Percentiles rank a stretch among this genome's conserved stretches.
These are phyloP conservation scores for Smittia sp. DNA, from an alignment of 2,888 invertebrate species.

Conservation along the genomic window DNA sequence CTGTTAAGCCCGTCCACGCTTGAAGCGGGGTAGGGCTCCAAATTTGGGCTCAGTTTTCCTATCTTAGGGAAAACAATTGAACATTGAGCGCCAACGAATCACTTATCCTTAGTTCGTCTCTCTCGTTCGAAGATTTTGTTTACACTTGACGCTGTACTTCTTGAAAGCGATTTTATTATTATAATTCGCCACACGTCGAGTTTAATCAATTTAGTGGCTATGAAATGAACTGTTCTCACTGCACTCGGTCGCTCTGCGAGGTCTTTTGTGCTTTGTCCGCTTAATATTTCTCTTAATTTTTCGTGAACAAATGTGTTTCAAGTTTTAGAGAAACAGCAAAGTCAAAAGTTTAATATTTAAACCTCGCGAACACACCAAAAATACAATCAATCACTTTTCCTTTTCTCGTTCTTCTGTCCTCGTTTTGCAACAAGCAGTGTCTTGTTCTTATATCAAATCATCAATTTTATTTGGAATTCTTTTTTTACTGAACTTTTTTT, in stretches of 20 bases:
- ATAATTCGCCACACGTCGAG: constrained; percentile 34
- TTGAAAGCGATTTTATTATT: constrained; percentile 21
- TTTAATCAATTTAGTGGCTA: constrained; percentile 22
- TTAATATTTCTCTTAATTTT: constrained; percentile 1
- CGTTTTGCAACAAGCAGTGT: constrained; percentile 37
- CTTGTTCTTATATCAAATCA: constrained; percentile 35
- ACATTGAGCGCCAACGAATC: constrained; percentile 19
- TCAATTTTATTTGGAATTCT: constrained; percentile 39
- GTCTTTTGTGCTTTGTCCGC: not conserved
- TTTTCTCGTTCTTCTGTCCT: not conserved
- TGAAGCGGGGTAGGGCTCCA: constrained; percentile 56
- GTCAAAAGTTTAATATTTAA: constrained; percentile 2
- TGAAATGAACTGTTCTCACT: constrained; percentile 31
- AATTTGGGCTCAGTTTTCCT: constrained; percentile 55
- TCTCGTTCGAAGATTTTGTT: not conserved
- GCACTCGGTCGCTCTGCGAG: constrained; percentile 1
- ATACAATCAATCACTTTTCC: constrained; percentile 37
- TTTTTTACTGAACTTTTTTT: constrained; percentile 24
- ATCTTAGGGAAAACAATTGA: constrained; percentile 38
- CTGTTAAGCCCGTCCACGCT: constrained; percentile 57
- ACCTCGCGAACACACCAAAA: constrained; percentile 18
- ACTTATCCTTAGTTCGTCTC: constrained; percentile 2
- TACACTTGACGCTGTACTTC: constrained; percentile 11
- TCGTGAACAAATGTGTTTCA: not conserved
- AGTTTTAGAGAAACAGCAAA: not conserved